A percentile compares a stretch with the other conserved stretches of the same genome.
Conservation (phyloP, 2,113 vertebrate species). For the Rhombomys opimus region DNA sequence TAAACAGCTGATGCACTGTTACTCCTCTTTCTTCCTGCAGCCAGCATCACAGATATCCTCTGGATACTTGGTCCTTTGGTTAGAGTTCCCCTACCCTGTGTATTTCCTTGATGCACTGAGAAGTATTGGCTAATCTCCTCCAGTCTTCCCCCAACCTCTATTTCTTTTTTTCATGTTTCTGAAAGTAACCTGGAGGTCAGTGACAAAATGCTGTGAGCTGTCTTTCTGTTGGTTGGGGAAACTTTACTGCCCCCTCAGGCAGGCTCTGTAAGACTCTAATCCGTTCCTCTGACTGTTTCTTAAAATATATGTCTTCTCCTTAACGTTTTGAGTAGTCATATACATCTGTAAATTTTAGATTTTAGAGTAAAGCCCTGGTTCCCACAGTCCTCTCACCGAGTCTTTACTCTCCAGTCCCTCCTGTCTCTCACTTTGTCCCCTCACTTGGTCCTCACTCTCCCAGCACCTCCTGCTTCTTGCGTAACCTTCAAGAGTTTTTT, state of each 20-base stretch:
- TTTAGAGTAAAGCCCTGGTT: neutral
- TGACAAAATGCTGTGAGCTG: neutral
- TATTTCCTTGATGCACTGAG: neutral
- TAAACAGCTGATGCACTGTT: neutral
- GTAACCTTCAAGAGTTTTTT: neutral
- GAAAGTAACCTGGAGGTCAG: neutral
- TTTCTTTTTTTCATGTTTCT: neutral
- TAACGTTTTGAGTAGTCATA: neutral
- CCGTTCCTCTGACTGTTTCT: neutral
- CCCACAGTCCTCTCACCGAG: neutral
- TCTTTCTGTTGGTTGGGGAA: neutral
- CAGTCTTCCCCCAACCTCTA: neutral
- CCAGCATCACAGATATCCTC: neutral
- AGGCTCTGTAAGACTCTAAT: neutral
- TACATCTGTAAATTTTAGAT: neutral
- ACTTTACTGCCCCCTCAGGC: neutral
- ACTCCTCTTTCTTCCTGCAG: conserved; percentile 69
- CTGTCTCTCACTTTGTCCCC: neutral
- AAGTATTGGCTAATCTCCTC: neutral
- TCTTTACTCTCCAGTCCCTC: neutral
- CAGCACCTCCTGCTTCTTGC: neutral
- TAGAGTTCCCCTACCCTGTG: conserved; percentile 19
- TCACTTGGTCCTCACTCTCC: neutral
- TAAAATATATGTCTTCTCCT: neutral
- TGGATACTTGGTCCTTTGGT: conserved; percentile 1